These are phyloP conservation scores for Myotis pilosus DNA, from an alignment of 2,797 vertebrate genomes.

Conservation along the genomic window DNA sequence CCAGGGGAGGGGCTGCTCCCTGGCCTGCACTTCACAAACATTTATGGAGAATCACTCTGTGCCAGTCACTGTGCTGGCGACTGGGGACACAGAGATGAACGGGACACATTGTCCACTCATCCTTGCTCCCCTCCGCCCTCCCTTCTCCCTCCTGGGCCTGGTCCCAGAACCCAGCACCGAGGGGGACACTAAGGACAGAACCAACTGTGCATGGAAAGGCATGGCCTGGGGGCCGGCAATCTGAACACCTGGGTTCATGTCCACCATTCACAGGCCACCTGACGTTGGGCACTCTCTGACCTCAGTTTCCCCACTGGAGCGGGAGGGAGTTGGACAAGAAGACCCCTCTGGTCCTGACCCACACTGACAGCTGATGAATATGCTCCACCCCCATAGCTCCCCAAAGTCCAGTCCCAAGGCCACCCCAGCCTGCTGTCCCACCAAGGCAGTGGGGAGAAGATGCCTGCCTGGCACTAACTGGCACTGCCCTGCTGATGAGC, in stretches of 20 bases:
- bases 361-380: not conserved
- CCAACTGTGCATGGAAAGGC: not conserved
- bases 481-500: conserved; percentile 59
- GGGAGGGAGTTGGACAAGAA: not conserved
- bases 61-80: conserved; percentile 67
- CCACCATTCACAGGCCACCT: not conserved
- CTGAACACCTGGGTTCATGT: not conserved
- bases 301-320: not conserved
- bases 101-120: conserved; percentile 62
- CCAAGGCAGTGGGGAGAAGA: not conserved
- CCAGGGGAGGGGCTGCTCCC: not conserved
- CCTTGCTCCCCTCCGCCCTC: not conserved
- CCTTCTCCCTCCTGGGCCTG: not conserved
- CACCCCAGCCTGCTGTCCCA: not conserved
- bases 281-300: not conserved
- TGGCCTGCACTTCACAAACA: conserved; percentile 55
- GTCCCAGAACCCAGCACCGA: not conserved
- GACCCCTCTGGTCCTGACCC: not conserved
- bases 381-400: not conserved
- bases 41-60: conserved; percentile 58
- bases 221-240: not conserved
- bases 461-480: conserved; percentile 25
- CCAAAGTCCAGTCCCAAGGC: not conserved
- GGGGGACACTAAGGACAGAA: not conserved
- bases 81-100: conserved; percentile 66